Conservation (phyloP, 2,888 invertebrate species). For the Linnaemya tessellans region DNA sequence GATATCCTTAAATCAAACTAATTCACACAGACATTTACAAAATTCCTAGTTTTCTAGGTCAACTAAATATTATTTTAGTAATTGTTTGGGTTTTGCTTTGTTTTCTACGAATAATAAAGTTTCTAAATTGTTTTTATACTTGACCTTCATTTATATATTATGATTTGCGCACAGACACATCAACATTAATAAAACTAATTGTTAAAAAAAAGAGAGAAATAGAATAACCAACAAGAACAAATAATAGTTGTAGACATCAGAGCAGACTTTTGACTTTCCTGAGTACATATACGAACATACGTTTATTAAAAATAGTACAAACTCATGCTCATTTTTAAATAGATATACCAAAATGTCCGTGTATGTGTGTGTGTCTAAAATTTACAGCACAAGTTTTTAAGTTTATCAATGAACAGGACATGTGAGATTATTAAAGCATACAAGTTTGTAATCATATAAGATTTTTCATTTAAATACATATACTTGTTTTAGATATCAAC, state of each 20-base stretch:
- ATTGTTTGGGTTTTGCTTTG: background rate
- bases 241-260: constrained; percentile 56
- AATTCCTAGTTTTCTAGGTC: constrained; percentile 47
- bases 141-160: constrained; percentile 64
- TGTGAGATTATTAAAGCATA: constrained; percentile 9
- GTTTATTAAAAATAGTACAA: background rate
- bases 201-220: background rate
- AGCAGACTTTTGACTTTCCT: constrained; percentile 64
- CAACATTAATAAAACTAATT: constrained; percentile 15
- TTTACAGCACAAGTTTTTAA: constrained; percentile 1
- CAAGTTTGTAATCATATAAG: constrained; percentile 7
- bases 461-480: constrained; percentile 1
- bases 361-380: background rate
- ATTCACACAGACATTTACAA: background rate
- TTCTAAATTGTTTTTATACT: constrained; percentile 57
- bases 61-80: constrained; percentile 17
- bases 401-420: constrained; percentile 45
- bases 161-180: background rate
- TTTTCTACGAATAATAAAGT: constrained; percentile 46
- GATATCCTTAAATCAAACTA: background rate
- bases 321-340: background rate
- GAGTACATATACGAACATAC: constrained; percentile 4
- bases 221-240: constrained; percentile 17
- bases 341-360: background rate
- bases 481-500: background rate